Evolutionary conservation across 2,888 invertebrate species (phyloP).

Genomic region (Leuctra nigra): DNA sequence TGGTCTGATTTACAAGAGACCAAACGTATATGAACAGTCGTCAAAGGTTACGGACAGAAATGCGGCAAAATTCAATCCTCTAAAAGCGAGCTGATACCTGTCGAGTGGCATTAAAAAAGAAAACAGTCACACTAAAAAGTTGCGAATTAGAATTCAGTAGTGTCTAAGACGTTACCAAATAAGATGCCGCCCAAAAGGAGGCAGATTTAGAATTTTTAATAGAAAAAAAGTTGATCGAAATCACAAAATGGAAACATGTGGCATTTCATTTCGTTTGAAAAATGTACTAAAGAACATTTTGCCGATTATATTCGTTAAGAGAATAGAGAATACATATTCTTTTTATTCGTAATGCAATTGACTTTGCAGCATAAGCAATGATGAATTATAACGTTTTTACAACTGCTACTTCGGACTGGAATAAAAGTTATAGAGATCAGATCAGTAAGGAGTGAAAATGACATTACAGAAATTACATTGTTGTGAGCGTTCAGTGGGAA

Average conservation of each 20-base stretch:
- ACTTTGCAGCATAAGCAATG: no score
- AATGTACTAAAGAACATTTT: no score
- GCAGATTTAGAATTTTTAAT: not conserved
- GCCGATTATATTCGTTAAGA: no score
- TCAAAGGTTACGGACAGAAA: slow-evolving; percentile 17
- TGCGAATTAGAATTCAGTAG: not conserved
- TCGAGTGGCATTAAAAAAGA: not conserved
- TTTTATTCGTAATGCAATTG: no score
- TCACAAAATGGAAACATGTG: not conserved
- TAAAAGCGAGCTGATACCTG: slow-evolving; percentile 9
- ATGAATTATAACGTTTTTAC: no score
- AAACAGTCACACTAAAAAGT: slow-evolving; percentile 6
- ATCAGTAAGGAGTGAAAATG: no score
- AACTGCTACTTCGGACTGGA: no score
- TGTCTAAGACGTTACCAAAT: not conserved
- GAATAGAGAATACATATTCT: no score
- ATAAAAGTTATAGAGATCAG: no score
- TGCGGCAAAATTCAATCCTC: slow-evolving; percentile 2
- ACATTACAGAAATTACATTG: no score
- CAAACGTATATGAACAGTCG: not conserved
- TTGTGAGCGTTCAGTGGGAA: no score
- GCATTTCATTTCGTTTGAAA: no score
- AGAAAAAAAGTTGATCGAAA: slow-evolving; percentile 10
- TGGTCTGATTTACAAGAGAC: slow-evolving; percentile 12
- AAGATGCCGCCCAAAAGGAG: slow-evolving; percentile 10